Conservation (phyloP, 2,113 vertebrate genomes). For the Mus musculus region DNA sequence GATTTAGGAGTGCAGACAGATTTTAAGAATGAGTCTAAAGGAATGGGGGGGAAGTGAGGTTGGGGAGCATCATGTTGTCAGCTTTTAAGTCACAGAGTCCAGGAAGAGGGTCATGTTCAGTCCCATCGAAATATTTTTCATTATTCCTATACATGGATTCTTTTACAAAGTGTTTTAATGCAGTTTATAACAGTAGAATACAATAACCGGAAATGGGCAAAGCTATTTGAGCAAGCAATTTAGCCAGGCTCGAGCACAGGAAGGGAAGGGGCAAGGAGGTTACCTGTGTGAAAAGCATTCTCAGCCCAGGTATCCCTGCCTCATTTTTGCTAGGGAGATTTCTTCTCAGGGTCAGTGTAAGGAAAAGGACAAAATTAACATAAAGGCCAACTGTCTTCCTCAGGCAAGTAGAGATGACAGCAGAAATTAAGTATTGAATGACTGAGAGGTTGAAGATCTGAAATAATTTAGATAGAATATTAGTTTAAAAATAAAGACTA, state of each 20-base stretch:
- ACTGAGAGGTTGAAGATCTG: constrained; percentile 5
- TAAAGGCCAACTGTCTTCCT: constrained; percentile 30
- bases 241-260: background rate
- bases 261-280: background rate
- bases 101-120: background rate
- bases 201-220: background rate
- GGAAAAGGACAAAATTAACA: background rate
- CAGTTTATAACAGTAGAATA: background rate
- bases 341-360: constrained; percentile 38
- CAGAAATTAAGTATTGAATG: constrained; percentile 38
- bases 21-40: background rate
- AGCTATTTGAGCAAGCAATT: background rate
- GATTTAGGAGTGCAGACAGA: background rate
- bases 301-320: background rate
- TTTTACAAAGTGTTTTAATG: background rate
- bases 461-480: constrained; percentile 67
- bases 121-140: background rate
- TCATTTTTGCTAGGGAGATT: background rate
- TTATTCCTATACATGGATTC: background rate
- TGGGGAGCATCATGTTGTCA: background rate
- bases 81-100: background rate
- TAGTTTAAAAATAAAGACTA: constrained; percentile 59
- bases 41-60: background rate
- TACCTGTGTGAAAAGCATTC: background rate
- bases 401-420: constrained; percentile 38